Percentiles rank a stretch among this genome's conserved stretches.
These are phyloP conservation scores for Oscheius sp. DNA, from an alignment of 1,140 invertebrate species.

Conservation along the genomic window DNA sequence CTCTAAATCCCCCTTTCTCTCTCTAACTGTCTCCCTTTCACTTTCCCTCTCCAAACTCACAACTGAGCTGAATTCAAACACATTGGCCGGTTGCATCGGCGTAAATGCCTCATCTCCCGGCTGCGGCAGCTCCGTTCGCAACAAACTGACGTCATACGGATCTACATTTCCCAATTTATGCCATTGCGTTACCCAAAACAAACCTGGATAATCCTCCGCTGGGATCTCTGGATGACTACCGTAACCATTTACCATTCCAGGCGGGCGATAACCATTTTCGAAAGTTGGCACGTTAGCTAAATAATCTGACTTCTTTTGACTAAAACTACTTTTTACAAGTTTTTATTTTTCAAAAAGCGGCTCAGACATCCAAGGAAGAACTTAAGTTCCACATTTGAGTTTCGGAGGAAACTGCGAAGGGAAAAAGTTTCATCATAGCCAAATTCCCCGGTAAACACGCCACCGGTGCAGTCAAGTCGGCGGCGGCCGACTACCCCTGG, in stretches of 20 bases:
- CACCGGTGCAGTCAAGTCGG: not conserved
- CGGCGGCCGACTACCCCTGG: not conserved
- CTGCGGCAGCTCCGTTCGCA: not conserved
- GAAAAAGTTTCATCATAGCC: not conserved
- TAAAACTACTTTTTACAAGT: too few species aligned
- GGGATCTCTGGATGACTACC: too few species aligned
- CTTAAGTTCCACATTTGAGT: not conserved
- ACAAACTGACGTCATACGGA: not conserved
- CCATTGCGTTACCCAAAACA: not conserved
- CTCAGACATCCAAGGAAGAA: conserved; percentile 10
- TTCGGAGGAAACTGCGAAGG: not conserved
- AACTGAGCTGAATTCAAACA: not conserved
- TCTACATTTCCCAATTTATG: not conserved
- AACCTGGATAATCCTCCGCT: not conserved
- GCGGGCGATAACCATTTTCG: too few species aligned
- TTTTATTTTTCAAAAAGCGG: too few species aligned
- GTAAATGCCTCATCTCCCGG: not conserved
- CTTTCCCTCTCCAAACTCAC: not conserved
- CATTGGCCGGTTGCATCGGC: not conserved
- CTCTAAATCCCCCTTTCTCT: too few species aligned
- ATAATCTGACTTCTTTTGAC: too few species aligned
- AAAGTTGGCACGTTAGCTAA: too few species aligned
- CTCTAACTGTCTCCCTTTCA: not conserved
- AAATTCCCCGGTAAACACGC: not conserved
- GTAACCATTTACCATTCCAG: too few species aligned